Evolutionary conservation across 1,140 invertebrate genomes (phyloP).

Genomic region (Achatina immaculata): DNA sequence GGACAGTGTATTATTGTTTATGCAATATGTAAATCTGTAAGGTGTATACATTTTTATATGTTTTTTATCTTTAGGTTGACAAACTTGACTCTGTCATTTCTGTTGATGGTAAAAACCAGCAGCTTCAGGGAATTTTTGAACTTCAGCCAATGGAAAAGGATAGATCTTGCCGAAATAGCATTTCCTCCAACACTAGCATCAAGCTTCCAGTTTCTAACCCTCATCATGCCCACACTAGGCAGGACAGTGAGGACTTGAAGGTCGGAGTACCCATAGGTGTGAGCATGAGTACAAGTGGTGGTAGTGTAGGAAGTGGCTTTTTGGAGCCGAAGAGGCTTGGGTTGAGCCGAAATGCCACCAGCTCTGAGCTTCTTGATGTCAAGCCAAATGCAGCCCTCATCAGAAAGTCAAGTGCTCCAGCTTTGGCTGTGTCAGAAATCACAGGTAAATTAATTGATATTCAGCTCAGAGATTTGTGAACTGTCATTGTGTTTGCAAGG

Average conservation of each 20-base stretch:
- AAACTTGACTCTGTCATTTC: conserved; percentile 43
- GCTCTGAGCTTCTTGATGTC: conserved; percentile 45
- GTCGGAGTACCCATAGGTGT: not conserved
- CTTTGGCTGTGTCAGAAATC: conserved; percentile 32
- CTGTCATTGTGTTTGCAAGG: no score
- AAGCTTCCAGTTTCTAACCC: conserved; percentile 29
- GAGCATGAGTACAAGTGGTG: conserved; percentile 47
- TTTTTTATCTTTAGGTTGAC: conserved; percentile 27
- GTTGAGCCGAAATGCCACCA: conserved; percentile 44
- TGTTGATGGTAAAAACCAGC: conserved; percentile 35
- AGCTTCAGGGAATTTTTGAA: not conserved
- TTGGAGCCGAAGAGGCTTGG: conserved; percentile 33
- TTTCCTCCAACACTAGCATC: conserved; percentile 19
- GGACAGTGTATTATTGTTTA: no score
- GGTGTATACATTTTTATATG: not conserved
- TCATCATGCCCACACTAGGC: conserved; percentile 53
- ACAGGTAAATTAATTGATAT: conserved; percentile 23
- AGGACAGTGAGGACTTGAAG: conserved; percentile 46
- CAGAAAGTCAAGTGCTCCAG: conserved; percentile 46
- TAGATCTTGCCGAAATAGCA: conserved; percentile 14
- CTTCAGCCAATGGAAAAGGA: conserved; percentile 38
- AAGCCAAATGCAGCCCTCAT: conserved; percentile 38
- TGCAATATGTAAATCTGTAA: no score
- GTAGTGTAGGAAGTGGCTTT: conserved; percentile 35
- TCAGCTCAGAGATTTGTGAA: no score